Evolutionary conservation across 2,113 vertebrate species (phyloP).

Genomic region (Carollia perspicillata): DNA sequence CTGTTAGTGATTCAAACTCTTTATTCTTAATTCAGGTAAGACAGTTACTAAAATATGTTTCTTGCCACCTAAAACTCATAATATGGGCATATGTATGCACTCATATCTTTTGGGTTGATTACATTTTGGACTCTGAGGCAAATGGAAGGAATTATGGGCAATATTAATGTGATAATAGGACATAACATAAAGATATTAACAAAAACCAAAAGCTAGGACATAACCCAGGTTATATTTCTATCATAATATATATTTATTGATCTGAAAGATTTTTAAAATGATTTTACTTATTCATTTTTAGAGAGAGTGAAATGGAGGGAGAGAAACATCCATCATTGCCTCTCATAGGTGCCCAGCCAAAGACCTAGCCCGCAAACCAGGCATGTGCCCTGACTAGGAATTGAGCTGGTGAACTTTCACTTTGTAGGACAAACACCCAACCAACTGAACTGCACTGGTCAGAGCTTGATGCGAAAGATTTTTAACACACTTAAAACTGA

Average conservation of each 20-base stretch:
- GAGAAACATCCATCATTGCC: no score
- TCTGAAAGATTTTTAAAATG: no score
- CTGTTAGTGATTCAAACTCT: conserved; percentile 29
- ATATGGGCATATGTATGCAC: not conserved
- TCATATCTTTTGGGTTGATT: not conserved
- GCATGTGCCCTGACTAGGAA: no score
- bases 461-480: not conserved
- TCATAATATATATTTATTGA: not conserved
- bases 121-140: not conserved
- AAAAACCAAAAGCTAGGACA: not conserved
- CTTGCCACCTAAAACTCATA: conserved; percentile 37
- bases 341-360: no score
- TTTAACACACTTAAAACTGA: not conserved
- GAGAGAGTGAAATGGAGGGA: no score
- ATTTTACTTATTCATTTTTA: no score
- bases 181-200: not conserved
- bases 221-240: not conserved
- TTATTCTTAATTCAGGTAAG: not conserved
- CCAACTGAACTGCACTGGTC: not conserved
- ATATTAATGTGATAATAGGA: not conserved
- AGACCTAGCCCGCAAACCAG: no score
- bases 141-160: not conserved
- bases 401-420: no score
- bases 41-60: not conserved
- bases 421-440: not conserved